Evolutionary conservation across 1,140 invertebrate genomes (phyloP).

Genomic region (Pseudachorutes palmiensis): DNA sequence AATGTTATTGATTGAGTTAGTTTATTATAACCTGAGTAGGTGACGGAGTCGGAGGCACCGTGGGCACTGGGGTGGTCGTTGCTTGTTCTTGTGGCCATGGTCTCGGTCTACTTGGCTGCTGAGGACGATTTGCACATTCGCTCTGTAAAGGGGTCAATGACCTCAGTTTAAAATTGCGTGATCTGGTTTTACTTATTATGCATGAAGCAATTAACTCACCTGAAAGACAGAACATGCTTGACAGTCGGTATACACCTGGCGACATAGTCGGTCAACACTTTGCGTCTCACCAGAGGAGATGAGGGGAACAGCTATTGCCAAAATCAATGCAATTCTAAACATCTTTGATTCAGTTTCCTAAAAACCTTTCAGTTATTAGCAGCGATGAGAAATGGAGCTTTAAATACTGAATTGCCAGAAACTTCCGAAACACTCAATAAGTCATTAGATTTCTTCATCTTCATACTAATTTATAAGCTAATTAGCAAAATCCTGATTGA

Average conservation of each 20-base stretch:
- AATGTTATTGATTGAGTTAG: background rate
- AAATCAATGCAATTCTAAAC: background rate
- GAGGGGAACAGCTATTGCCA: background rate
- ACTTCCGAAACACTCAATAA: background rate
- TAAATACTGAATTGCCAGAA: background rate
- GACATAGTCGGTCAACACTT: background rate
- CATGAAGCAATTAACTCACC: too few species aligned
- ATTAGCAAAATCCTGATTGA: too few species aligned
- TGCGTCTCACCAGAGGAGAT: background rate
- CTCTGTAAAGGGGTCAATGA: too few species aligned
- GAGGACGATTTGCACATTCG: too few species aligned
- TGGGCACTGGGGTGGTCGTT: background rate
- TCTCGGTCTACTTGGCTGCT: background rate
- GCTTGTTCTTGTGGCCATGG: too few species aligned
- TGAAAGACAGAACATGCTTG: background rate
- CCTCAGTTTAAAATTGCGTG: too few species aligned
- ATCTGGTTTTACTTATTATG: too few species aligned
- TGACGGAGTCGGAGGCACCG: background rate
- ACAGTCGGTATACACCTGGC: conserved; percentile 4
- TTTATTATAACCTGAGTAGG: background rate
- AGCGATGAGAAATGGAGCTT: background rate
- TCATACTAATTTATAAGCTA: too few species aligned
- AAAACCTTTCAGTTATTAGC: background rate
- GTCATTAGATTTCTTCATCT: background rate
- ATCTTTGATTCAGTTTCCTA: background rate